These are phyloP conservation scores for Sitobion miscanthi DNA, from an alignment of 1,140 invertebrate species.

Conservation along the genomic window DNA sequence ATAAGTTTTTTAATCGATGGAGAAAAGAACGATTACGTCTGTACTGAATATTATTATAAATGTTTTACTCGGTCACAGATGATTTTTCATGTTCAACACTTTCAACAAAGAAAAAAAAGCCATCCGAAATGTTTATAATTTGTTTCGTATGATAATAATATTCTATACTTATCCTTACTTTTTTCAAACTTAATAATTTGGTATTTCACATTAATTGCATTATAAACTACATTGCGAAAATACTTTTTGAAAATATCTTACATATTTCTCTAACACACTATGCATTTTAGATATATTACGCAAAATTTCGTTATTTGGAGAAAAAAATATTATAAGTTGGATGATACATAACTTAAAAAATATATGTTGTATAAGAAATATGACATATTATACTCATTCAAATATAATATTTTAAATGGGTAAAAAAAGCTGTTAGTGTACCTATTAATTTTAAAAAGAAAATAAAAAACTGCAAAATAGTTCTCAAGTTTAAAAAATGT, in stretches of 20 bases:
- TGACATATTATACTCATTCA: neutral
- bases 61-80: neutral
- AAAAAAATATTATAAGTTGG: neutral
- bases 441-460: neutral
- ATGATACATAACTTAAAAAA: neutral
- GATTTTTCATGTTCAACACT: neutral
- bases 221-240: no score
- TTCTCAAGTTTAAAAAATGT: no score
- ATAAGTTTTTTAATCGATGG: neutral
- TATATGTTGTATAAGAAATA: no score
- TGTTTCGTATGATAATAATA: no score
- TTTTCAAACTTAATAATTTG: no score
- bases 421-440: neutral
- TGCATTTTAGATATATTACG: neutral
- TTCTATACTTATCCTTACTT: no score
- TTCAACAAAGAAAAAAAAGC: neutral
- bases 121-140: neutral
- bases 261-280: neutral
- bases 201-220: no score
- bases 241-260: no score
- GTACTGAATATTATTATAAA: neutral
- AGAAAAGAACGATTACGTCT: neutral
- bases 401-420: neutral
- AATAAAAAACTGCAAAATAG: neutral
- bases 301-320: neutral